phyloP scores from a whole-genome alignment of 2,797 vertebrate species.

The Bradypus variegatus region DNA sequence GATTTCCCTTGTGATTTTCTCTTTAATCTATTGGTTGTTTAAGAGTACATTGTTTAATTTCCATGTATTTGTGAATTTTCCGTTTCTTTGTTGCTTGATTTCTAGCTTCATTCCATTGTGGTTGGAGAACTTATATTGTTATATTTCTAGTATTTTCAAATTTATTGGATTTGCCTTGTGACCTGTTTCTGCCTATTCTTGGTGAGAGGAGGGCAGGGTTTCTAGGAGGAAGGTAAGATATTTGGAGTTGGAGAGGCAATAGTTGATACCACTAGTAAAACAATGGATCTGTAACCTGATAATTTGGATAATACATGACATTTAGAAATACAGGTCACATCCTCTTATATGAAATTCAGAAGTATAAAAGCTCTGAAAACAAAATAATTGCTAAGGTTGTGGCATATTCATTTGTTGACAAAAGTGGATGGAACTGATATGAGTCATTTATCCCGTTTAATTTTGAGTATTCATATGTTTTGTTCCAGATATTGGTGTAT shows the following conservation, averaged over 20 bases:
- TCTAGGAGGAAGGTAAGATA: not conserved
- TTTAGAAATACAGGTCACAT: not conserved
- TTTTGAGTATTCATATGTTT: conserved; percentile 19
- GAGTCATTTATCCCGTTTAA: not conserved
- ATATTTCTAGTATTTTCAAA: too few species aligned
- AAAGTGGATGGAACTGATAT: not conserved
- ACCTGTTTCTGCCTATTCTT: not conserved
- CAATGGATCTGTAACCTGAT: not conserved
- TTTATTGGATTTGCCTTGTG: too few species aligned
- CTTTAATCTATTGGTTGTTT: too few species aligned
- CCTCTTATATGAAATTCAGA: not conserved
- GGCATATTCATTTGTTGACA: conserved; percentile 7
- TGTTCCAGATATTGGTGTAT: not conserved
- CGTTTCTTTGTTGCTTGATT: too few species aligned
- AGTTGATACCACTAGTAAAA: not conserved
- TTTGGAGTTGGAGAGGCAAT: not conserved
- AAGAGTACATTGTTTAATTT: too few species aligned
- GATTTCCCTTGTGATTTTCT: too few species aligned
- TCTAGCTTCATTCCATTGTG: too few species aligned
- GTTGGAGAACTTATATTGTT: too few species aligned
- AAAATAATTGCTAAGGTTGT: conserved; percentile 11
- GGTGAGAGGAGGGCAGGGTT: not conserved
- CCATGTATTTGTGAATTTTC: too few species aligned
- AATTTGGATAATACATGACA: not conserved
- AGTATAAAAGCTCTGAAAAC: not conserved